Base-by-base conservation (phyloP, 2,888 invertebrate species). In the Scaptomyza parva region DNA sequence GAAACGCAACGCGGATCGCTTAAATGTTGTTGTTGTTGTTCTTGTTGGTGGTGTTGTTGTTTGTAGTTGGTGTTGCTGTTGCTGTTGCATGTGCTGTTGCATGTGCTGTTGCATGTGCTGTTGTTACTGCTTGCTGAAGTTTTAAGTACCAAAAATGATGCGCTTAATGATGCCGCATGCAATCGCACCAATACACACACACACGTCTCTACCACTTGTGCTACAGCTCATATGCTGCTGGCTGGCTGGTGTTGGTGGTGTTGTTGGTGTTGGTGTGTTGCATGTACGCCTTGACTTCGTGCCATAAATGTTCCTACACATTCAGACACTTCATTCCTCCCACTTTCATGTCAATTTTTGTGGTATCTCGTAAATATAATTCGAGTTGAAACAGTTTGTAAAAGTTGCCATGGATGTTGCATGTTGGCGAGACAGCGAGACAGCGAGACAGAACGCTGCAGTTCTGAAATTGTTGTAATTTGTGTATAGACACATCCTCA, bases 121-220 rank as follows among this genome's bases (percentile, higher is more conserved):
- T 22, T 52, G 58, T 55, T 52, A 61, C 64, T 61, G 58, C 60
- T 60, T 61, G 85, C 78, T 83, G 81, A 86, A 76, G 81, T 86
- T 86, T 88, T 83, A 84, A 86, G 83, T 76, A 86, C 77, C 75
- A 73, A 86, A 86, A 88, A 70, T 88, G 80, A 76, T 65, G 79
- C 70, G 78, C 80, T 88, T 78, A 84, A 86, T 84, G 85, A 76
- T 72, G 84, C 72, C 64, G 68, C 70, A 68, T 60, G 64, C 76
- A 74, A 58, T 66, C 60, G 53, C 67, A 59, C 67, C 70, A 60
- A 73, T 62, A 69, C 51, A 47, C 51, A 50, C 35, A 17, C 35
- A 43, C 35, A 45, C 50, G 39, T 43, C 57, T 44, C 45, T 40
- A 41, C 40, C 62, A 41, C 44, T 41, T 22, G 12, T 9, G 20